Percentiles rank a stretch among this genome's conserved stretches.
Conservation (phyloP, 2,888 invertebrate genomes). For the Apamea sordens region DNA sequence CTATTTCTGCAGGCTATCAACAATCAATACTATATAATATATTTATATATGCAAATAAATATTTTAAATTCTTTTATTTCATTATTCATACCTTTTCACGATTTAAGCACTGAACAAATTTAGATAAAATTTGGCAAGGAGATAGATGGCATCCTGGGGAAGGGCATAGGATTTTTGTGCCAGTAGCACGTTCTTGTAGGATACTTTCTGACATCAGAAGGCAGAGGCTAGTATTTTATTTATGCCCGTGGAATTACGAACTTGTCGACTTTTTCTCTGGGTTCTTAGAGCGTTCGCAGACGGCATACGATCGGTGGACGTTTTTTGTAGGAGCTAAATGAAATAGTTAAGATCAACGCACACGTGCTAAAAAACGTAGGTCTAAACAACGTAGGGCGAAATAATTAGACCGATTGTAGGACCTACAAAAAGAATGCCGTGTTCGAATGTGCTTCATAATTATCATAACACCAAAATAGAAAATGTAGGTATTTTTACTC, state of each 20-base stretch:
- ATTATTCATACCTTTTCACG: too few relatives aligned
- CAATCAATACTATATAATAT: not conserved
- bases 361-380: not conserved
- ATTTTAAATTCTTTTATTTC: too few relatives aligned
- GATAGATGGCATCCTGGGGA: not conserved
- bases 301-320: not conserved
- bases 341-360: not conserved
- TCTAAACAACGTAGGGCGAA: not conserved
- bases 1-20: not conserved
- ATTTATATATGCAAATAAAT: too few relatives aligned
- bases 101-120: too few relatives aligned
- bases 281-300: not conserved
- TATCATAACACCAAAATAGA: not conserved
- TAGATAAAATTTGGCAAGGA: not conserved
- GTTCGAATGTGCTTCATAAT: not conserved
- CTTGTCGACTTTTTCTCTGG: not conserved
- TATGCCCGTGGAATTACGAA: not conserved
- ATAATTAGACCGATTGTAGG: not conserved
- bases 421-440: not conserved
- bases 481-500: not conserved
- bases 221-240: not conserved
- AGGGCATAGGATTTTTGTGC: not conserved
- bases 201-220: not conserved
- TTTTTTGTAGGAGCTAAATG: not conserved
- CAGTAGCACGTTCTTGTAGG: not conserved